Evolutionary conservation across 2,797 vertebrate species (phyloP).

Genomic region (Tachyglossus aculeatus): DNA sequence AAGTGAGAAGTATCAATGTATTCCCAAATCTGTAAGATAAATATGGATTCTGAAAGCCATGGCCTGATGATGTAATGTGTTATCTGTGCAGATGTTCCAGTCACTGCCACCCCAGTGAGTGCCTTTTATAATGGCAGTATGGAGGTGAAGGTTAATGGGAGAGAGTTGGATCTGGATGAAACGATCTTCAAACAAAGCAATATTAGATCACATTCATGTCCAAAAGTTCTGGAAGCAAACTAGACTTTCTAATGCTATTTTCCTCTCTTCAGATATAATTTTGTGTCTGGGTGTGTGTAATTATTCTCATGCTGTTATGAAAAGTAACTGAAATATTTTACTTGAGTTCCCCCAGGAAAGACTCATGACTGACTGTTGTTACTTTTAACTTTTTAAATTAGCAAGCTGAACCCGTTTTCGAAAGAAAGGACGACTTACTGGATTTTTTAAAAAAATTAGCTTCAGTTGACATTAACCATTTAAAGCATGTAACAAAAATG

Average conservation of each 20-base stretch:
- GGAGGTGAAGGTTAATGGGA: slow-evolving; percentile 82
- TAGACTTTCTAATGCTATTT: slow-evolving; percentile 41
- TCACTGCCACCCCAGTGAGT: slow-evolving; percentile 81
- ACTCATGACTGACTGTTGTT: slow-evolving; percentile 31
- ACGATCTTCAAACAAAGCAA: slow-evolving; percentile 92
- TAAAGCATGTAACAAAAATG: slow-evolving; percentile 9
- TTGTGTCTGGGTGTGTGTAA: slow-evolving; percentile 37
- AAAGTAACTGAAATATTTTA: slow-evolving; percentile 34
- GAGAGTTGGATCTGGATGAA: slow-evolving; percentile 89
- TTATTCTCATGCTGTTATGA: slow-evolving; percentile 53
- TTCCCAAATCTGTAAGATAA: slow-evolving; percentile 29
- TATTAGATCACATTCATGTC: slow-evolving; percentile 95
- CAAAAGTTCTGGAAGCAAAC: slow-evolving; percentile 71
- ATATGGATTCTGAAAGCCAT: neutral
- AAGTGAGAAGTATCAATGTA: slow-evolving; percentile 3
- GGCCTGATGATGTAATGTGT: slow-evolving; percentile 29
- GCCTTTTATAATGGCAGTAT: slow-evolving; percentile 93
- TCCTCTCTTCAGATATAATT: slow-evolving; percentile 32
- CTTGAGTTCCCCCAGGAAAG: neutral
- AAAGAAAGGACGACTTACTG: slow-evolving; percentile 54
- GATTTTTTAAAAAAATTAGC: too few species aligned
- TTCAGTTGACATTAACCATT: slow-evolving; percentile 24
- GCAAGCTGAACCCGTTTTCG: slow-evolving; percentile 21
- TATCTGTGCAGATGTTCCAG: slow-evolving; percentile 78
- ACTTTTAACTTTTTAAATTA: slow-evolving; percentile 13